Evolutionary conservation across 2,888 invertebrate genomes (phyloP).

Genomic region (Megastigmus dorsalis): DNA sequence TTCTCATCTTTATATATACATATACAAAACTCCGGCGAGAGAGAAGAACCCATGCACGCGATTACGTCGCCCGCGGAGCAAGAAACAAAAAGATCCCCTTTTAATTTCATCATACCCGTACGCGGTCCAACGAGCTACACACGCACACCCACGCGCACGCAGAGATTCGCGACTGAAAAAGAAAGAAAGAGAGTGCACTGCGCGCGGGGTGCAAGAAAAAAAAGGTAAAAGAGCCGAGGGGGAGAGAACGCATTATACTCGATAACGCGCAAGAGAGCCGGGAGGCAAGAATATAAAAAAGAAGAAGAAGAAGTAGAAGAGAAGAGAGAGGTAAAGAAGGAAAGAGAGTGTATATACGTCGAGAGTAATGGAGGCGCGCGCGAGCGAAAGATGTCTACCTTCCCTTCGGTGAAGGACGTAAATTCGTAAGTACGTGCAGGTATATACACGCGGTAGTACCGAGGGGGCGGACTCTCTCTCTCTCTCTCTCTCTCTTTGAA

Average conservation of each 20-base stretch:
- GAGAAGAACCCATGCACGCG: too few relatives aligned
- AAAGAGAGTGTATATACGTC: slow-evolving; percentile 57
- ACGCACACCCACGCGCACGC: background rate
- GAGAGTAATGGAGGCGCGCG: slow-evolving; percentile 36
- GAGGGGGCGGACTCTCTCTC: slow-evolving; percentile 6
- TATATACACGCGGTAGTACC: background rate
- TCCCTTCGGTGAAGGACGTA: slow-evolving; percentile 59
- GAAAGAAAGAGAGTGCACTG: too few relatives aligned
- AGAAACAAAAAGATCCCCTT: slow-evolving; percentile 7
- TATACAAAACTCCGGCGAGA: too few relatives aligned
- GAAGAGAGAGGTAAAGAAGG: slow-evolving; percentile 56
- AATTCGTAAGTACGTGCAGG: slow-evolving; percentile 54
- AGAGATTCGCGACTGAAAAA: background rate
- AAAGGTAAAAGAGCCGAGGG: slow-evolving; percentile 56
- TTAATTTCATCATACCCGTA: background rate
- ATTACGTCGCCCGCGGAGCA: slow-evolving; percentile 27
- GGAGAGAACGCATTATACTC: slow-evolving; percentile 43
- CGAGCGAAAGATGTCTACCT: slow-evolving; percentile 32
- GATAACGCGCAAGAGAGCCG: slow-evolving; percentile 41
- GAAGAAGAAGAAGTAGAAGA: background rate
- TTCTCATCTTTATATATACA: too few relatives aligned
- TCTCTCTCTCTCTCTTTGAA: too few relatives aligned
- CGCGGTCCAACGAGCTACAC: background rate
- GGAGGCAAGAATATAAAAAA: slow-evolving; percentile 55
- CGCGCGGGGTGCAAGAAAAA: slow-evolving; percentile 13